phyloP scores from a whole-genome alignment of 2,113 vertebrate genomes.

The Istiophorus platypterus region DNA sequence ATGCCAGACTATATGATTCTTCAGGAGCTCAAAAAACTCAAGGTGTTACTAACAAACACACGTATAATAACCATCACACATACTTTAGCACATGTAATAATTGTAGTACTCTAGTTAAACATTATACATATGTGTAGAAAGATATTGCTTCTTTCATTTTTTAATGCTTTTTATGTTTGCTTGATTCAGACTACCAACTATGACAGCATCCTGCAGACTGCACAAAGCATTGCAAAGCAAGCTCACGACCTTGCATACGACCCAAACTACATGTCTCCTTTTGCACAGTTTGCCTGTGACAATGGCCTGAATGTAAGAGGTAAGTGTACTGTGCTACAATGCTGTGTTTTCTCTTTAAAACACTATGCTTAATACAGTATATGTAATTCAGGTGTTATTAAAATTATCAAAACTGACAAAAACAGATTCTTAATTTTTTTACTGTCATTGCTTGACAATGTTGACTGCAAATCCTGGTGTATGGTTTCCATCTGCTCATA shows the following conservation, averaged over 20 bases:
- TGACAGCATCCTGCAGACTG: slow-evolving; percentile 96
- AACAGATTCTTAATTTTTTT: too few species aligned
- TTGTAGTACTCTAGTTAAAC: not conserved
- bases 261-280: slow-evolving; percentile 99
- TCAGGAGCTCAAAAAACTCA: slow-evolving; percentile 97
- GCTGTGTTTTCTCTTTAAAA: not conserved
- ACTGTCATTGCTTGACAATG: too few species aligned
- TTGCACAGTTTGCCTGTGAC: slow-evolving; percentile 99
- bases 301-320: slow-evolving; percentile 98
- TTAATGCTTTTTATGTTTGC: slow-evolving; percentile 11
- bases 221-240: slow-evolving; percentile 96
- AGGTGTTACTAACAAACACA: slow-evolving; percentile 80
- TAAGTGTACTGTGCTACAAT: slow-evolving; percentile 75
- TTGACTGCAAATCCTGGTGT: too few species aligned
- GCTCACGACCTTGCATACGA: slow-evolving; percentile 98
- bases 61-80: not conserved
- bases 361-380: not conserved
- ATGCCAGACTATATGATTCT: slow-evolving; percentile 99
- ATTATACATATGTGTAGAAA: not conserved
- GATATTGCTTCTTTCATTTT: not conserved
- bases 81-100: not conserved
- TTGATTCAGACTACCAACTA: slow-evolving; percentile 92
- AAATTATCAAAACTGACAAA: not conserved
- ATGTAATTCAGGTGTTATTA: not conserved
- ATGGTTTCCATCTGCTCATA: not conserved